Conservation (phyloP, 2,888 invertebrate genomes). For the Lepidochitona cinerea region DNA sequence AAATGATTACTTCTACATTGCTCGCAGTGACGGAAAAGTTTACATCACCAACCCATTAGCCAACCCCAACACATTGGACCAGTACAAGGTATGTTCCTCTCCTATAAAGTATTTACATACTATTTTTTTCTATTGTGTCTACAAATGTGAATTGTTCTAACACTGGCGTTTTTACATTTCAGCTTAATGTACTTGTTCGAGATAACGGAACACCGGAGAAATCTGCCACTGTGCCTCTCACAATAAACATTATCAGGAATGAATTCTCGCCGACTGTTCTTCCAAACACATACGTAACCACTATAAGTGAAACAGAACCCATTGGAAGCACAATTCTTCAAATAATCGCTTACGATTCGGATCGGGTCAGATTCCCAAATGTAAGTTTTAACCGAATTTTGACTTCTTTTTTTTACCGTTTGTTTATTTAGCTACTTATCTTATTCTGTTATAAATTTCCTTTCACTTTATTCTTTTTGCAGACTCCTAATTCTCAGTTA, state of each 20-base stretch:
- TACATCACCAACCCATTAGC: slow-evolving; percentile 35
- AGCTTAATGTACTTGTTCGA: slow-evolving; percentile 48
- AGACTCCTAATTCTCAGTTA: slow-evolving; percentile 50
- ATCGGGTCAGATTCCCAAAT: slow-evolving; percentile 16
- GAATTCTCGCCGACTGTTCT: slow-evolving; percentile 29
- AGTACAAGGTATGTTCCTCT: too few species aligned
- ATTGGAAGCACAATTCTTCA: slow-evolving; percentile 14
- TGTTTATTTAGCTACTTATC: too few species aligned
- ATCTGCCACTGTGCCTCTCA: slow-evolving; percentile 27
- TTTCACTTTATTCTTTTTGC: neutral
- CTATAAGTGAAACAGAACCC: slow-evolving; percentile 18
- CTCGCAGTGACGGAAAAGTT: slow-evolving; percentile 39
- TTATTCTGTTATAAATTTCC: neutral
- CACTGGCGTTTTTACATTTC: too few species aligned
- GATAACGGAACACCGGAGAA: slow-evolving; percentile 47
- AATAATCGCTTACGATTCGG: slow-evolving; percentile 34
- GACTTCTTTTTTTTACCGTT: too few species aligned
- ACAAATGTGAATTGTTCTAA: too few species aligned
- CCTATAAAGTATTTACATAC: too few species aligned
- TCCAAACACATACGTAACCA: slow-evolving; percentile 3
- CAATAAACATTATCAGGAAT: slow-evolving; percentile 38
- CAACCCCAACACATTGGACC: slow-evolving; percentile 6
- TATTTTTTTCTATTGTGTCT: too few species aligned
- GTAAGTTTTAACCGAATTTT: too few species aligned
- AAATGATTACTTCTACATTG: slow-evolving; percentile 39